Evolutionary conservation across 1,140 invertebrate species (phyloP).

Genomic region (Rhopalosiphum maidis): DNA sequence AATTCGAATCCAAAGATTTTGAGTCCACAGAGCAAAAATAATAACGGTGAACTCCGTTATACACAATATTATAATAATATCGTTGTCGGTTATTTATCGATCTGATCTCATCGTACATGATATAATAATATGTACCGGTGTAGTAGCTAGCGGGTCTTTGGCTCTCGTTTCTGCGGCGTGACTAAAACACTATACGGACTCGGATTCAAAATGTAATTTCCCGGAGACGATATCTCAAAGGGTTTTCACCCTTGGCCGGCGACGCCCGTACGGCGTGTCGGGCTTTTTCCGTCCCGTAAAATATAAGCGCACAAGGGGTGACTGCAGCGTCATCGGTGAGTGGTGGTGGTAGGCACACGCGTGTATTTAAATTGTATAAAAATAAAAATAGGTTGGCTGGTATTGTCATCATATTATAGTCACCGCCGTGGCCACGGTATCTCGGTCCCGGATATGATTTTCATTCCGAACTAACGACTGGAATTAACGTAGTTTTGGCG

Average conservation of each 20-base stretch:
- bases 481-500: conserved; percentile 27
- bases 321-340: neutral
- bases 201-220: neutral
- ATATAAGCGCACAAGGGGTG: neutral
- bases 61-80: neutral
- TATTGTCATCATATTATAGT: neutral
- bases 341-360: neutral
- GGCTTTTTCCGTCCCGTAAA: neutral
- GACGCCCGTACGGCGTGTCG: neutral
- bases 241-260: neutral
- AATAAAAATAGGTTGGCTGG: neutral
- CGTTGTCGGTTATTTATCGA: conserved; percentile 1
- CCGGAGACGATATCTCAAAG: neutral
- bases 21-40: too few species aligned
- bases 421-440: neutral
- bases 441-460: conserved; percentile 34
- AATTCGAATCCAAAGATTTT: neutral
- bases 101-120: neutral
- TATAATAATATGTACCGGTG: neutral
- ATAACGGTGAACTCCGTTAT: neutral
- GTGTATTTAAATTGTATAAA: neutral
- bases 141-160: neutral
- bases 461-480: conserved; percentile 51
- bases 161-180: neutral
- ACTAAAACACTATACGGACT: neutral